Base-by-base conservation (phyloP, 2,888 invertebrate genomes). In the Hydraecia micacea region DNA sequence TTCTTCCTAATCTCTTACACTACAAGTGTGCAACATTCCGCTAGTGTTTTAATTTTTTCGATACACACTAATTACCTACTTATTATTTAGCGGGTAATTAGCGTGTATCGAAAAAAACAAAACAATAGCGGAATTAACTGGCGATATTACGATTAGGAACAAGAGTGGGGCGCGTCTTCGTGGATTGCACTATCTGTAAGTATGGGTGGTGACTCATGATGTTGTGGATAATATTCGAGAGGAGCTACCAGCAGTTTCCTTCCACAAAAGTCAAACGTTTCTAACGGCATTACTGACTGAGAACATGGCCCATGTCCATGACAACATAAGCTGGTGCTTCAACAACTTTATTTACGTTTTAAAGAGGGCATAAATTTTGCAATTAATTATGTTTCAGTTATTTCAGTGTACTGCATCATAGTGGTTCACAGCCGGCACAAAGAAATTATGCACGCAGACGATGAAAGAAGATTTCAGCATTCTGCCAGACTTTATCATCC, bases 401-500 rank as follows among this genome's bases (percentile, higher is more conserved):
- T 96, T 67, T 96, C 96, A 3, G 94, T 96, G 9, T 96, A 96
- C 89, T 95, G 96, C 89, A 96, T 96, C 63, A 88, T 96, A 74
- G 94, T 96, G 73, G 96, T 96, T 2, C 96, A 96, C 90, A 96
- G 97, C 76, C 90, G 96, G 1, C 96, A 96, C 88, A 96, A 96
- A 85, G 92, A 96, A 88, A 95, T 96, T 3, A 96, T 96, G 96
- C 84, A 92, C 62, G 95, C 94, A 60, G 93, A 95, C 36, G 91
- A 95, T 49, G 94, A 94, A 80, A 73, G 63, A 0, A 87, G 91
- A 58, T 95, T 96, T 84, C 94, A 94, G 85, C 93, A 91, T 75
- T 96, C 96, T 1, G 96, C 91, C 28, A 91, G 94, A 70, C 80
- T 95, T 8, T 96, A 96, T 87, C 91, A 91, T 46, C 84, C 93